phyloP scores from a whole-genome alignment of 2,888 invertebrate species.

The Plagodis dolabraria region DNA sequence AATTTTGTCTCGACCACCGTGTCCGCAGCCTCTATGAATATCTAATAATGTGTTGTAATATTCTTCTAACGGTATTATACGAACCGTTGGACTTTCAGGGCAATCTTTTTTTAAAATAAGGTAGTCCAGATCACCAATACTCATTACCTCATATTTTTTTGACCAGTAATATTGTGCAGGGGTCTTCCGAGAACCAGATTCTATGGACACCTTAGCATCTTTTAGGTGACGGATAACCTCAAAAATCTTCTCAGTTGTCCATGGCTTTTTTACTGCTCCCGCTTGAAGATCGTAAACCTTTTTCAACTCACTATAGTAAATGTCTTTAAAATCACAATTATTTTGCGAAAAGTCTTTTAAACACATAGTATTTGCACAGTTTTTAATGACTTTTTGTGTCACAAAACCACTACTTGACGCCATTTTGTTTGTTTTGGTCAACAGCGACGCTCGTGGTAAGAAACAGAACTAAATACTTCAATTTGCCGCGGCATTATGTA shows the following conservation, averaged over 20 bases:
- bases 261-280: not conserved
- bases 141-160: slow-evolving; percentile 38
- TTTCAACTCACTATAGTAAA: no score
- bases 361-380: no score
- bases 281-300: no score
- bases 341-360: no score
- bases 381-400: no score
- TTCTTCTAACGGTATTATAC: slow-evolving; percentile 34
- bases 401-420: no score
- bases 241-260: not conserved
- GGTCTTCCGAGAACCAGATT: not conserved
- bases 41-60: slow-evolving; percentile 38
- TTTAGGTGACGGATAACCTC: not conserved
- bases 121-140: slow-evolving; percentile 24
- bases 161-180: slow-evolving; percentile 30
- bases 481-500: not conserved
- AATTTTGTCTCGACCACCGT: slow-evolving; percentile 45
- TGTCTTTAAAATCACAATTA: no score
- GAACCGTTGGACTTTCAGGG: slow-evolving; percentile 27
- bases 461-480: no score
- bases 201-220: not conserved
- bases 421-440: no score
- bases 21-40: slow-evolving; percentile 38
- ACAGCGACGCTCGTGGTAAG: no score
- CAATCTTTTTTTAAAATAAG: slow-evolving; percentile 35